Evolutionary conservation across 64 coral and sea anemone species (phyloP).

Genomic region (Exaiptasia diaphana): DNA sequence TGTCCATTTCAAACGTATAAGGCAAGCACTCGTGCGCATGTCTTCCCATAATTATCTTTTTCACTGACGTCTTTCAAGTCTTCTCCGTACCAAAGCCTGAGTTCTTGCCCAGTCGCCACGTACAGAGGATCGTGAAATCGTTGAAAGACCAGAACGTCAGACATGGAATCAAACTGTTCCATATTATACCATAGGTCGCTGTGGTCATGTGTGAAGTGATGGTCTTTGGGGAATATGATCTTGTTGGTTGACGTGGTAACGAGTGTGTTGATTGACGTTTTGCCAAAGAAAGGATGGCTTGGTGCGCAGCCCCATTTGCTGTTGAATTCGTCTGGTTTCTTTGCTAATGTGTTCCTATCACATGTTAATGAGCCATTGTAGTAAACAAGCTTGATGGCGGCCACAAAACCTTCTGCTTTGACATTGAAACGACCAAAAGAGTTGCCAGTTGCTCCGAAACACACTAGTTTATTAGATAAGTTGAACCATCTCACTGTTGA

Average conservation of each 20-base stretch:
- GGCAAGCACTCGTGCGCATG: neutral
- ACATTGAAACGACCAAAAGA: neutral
- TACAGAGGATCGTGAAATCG: neutral
- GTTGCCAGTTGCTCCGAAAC: neutral
- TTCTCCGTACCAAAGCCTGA: constrained; percentile 9
- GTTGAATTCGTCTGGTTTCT: neutral
- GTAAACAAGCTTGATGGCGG: constrained; percentile 6
- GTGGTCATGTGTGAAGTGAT: neutral
- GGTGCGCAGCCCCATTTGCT: constrained; percentile 27
- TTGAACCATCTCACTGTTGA: neutral
- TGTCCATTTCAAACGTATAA: neutral
- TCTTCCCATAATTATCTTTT: neutral
- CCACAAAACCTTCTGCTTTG: neutral
- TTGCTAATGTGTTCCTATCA: neutral
- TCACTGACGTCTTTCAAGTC: neutral
- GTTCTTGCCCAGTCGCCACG: constrained; percentile 4
- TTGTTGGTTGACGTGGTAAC: neutral
- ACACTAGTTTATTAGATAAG: neutral
- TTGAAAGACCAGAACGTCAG: neutral
- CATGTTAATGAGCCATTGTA: constrained; percentile 1
- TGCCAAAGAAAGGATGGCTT: neutral
- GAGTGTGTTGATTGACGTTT: neutral
- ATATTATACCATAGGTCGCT: neutral
- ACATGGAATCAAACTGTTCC: constrained; percentile 4
- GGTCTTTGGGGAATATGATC: neutral